A percentile compares a stretch with the other conserved stretches of the same genome.
phyloP scores from a whole-genome alignment of 2,797 vertebrate genomes.

The Coracias cyanogaster region DNA sequence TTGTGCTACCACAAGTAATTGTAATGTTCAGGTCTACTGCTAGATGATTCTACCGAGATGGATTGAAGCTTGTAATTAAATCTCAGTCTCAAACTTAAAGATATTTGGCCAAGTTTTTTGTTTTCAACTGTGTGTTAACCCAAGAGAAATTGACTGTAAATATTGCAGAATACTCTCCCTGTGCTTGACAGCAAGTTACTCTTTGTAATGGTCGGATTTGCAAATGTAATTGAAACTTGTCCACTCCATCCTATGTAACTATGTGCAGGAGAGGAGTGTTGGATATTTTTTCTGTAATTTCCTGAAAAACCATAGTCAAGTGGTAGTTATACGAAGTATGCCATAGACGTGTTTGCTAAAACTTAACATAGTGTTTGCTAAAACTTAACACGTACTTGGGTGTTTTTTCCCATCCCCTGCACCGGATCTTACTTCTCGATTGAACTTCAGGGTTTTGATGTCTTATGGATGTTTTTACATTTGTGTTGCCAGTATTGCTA shows the following conservation, averaged over 20 bases:
- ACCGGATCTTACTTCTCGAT: not conserved
- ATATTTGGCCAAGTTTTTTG: not conserved
- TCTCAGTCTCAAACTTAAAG: not conserved
- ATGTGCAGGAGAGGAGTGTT: not conserved
- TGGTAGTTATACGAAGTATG: not conserved
- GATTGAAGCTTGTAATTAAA: not conserved
- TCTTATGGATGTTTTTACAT: not conserved
- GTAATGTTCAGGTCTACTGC: not conserved
- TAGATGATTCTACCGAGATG: not conserved
- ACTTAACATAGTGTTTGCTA: not conserved
- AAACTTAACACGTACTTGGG: not conserved
- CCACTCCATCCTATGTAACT: not conserved
- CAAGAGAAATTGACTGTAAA: not conserved
- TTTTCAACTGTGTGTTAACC: not conserved
- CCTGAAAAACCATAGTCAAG: not conserved
- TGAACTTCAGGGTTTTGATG: not conserved
- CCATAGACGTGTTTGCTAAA: not conserved
- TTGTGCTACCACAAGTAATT: not conserved
- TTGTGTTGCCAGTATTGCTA: not conserved
- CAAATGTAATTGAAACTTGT: not conserved
- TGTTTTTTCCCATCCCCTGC: not conserved
- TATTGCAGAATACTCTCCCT: not conserved
- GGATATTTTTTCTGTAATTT: not conserved
- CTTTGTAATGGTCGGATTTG: not conserved
- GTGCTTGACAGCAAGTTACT: not conserved